Percentiles rank a stretch among this genome's conserved stretches.
phyloP scores from a whole-genome alignment of 2,113 vertebrate genomes.

The Gymnobelideus leadbeateri region DNA sequence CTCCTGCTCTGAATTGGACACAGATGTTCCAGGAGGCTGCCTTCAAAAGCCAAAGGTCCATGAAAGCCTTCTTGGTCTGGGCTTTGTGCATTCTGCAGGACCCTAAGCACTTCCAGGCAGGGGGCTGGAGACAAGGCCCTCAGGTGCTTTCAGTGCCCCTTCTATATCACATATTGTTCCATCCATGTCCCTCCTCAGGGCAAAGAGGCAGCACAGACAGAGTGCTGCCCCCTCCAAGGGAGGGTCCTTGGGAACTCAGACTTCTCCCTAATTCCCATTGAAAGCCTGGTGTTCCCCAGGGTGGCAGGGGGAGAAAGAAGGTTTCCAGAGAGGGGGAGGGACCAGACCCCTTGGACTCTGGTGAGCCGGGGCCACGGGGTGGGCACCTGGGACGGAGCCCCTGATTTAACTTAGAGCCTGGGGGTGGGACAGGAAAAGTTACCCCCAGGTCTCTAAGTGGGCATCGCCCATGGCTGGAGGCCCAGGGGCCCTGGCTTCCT shows the following conservation, averaged over 20 bases:
- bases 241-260: neutral
- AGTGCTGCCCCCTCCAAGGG: too few relatives aligned
- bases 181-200: neutral
- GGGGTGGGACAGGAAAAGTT: neutral
- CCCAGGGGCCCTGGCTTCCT: slow-evolving; percentile 56
- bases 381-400: slow-evolving; percentile 73
- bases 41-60: too few relatives aligned
- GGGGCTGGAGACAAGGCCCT: neutral
- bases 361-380: slow-evolving; percentile 51
- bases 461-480: slow-evolving; percentile 63
- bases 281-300: slow-evolving; percentile 12
- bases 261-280: neutral
- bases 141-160: neutral
- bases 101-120: neutral
- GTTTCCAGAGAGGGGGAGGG: slow-evolving; percentile 69
- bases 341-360: slow-evolving; percentile 54
- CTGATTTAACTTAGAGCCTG: slow-evolving; percentile 61
- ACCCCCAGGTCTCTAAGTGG: slow-evolving; percentile 65
- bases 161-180: neutral
- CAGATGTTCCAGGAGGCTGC: too few relatives aligned
- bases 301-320: slow-evolving; percentile 46
- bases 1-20: neutral
- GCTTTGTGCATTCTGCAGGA: neutral
- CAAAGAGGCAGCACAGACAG: neutral
- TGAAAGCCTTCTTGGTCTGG: too few relatives aligned